These are phyloP conservation scores for Dipodomys stephensi DNA, from an alignment of 2,113 vertebrate species.

Conservation along the genomic window DNA sequence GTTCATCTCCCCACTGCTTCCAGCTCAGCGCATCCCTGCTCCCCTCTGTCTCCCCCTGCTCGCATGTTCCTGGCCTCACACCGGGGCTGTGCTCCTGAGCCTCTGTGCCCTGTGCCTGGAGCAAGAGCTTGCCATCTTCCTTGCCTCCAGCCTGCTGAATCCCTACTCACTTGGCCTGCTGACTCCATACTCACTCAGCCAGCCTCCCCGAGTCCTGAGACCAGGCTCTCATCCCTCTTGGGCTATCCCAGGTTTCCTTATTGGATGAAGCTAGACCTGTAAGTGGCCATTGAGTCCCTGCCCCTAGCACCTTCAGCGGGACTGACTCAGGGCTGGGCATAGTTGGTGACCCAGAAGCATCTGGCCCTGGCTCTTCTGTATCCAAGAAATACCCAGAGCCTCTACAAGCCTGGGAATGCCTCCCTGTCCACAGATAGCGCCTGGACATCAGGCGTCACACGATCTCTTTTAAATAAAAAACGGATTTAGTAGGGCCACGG, in stretches of 20 bases:
- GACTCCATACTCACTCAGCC: no score
- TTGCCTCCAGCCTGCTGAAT: no score
- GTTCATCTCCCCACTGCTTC: not conserved
- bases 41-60: no score
- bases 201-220: no score
- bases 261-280: not conserved
- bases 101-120: not conserved
- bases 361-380: not conserved
- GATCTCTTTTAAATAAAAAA: slow-evolving; percentile 74
- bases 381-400: not conserved
- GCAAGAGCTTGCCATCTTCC: not conserved
- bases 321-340: not conserved
- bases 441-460: not conserved
- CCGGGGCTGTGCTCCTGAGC: no score
- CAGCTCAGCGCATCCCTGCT: no score
- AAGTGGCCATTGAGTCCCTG: not conserved
- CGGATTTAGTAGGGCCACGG: slow-evolving; percentile 60
- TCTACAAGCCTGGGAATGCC: not conserved
- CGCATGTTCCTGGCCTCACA: not conserved
- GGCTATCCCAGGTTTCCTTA: not conserved
- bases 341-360: not conserved
- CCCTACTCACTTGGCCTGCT: no score
- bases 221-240: not conserved
- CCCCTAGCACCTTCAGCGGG: rapidly evolving
- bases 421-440: slow-evolving; percentile 11